Conservation (phyloP, 1,140 invertebrate genomes). For the Pachypeltis micranthus region DNA sequence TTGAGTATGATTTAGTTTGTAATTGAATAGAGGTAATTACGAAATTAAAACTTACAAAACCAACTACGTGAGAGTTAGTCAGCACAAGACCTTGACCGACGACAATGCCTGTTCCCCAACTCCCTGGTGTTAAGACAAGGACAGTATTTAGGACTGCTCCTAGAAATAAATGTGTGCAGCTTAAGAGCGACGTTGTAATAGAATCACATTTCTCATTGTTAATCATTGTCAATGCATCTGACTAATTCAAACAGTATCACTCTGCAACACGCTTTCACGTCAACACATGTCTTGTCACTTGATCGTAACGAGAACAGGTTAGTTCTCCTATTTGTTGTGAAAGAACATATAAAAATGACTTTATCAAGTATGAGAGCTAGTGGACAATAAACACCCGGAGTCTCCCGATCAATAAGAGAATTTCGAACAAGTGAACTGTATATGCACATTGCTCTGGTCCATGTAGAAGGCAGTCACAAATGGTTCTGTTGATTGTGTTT, state of each 20-base stretch:
- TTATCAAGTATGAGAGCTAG: too few relatives aligned
- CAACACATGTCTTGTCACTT: background rate
- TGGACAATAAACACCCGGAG: too few relatives aligned
- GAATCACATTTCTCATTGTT: background rate
- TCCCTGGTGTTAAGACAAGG: background rate
- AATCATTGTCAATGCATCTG: background rate
- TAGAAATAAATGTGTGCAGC: background rate
- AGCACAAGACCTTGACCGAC: background rate
- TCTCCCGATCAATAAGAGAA: too few relatives aligned
- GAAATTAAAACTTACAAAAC: slow-evolving; percentile 12
- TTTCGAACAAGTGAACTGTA: too few relatives aligned
- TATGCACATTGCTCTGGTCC: too few relatives aligned
- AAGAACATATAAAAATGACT: too few relatives aligned
- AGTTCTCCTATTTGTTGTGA: too few relatives aligned
- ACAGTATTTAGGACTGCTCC: background rate
- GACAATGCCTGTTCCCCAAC: background rate
- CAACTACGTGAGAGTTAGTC: slow-evolving; percentile 36
- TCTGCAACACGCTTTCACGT: background rate
- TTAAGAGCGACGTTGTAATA: background rate
- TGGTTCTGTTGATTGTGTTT: too few relatives aligned
- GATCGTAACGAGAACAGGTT: background rate
- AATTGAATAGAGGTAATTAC: too few relatives aligned
- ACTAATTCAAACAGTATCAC: background rate
- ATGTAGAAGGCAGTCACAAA: too few relatives aligned
- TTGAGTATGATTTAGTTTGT: too few relatives aligned